A percentile compares a stretch with the other conserved stretches of the same genome.
phyloP scores from a whole-genome alignment of 2,797 vertebrate genomes.

The Halcyon smyrnensis region DNA sequence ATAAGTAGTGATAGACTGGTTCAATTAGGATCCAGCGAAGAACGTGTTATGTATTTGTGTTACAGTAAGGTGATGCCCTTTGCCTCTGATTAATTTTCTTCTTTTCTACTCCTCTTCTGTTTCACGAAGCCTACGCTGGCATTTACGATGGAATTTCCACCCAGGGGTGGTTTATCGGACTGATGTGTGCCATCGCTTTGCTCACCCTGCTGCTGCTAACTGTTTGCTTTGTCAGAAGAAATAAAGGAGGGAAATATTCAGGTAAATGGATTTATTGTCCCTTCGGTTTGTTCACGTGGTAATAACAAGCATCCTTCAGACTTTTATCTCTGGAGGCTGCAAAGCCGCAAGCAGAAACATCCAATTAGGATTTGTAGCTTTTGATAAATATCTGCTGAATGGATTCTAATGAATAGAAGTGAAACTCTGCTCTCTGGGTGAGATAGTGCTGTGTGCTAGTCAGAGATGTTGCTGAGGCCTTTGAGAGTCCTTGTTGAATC shows the following conservation, averaged over 20 bases:
- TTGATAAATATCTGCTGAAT: not conserved
- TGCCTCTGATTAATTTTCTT: not conserved
- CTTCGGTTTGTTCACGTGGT: not conserved
- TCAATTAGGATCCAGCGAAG: not conserved
- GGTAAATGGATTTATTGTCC: constrained; percentile 81
- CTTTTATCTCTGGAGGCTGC: not conserved
- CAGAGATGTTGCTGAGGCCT: not conserved
- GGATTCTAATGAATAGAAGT: not conserved
- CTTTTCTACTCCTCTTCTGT: not conserved
- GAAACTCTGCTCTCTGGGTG: not conserved
- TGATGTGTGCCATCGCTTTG: constrained; percentile 94
- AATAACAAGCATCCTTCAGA: constrained; percentile 43
- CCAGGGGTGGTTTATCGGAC: constrained; percentile 97
- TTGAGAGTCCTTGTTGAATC: not conserved
- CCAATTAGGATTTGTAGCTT: constrained; percentile 52
- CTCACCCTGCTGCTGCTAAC: constrained; percentile 92
- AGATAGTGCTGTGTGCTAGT: not conserved
- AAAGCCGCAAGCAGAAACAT: not conserved
- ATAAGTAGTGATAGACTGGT: not conserved
- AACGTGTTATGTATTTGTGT: not conserved
- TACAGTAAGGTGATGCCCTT: not conserved
- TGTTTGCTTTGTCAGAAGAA: constrained; percentile 96
- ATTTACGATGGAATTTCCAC: constrained; percentile 91
- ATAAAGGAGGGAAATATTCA: constrained; percentile 97
- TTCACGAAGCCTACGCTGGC: constrained; percentile 86